Base-by-base conservation (phyloP, 2,888 invertebrate species). In the Drosophila koepferae region DNA sequence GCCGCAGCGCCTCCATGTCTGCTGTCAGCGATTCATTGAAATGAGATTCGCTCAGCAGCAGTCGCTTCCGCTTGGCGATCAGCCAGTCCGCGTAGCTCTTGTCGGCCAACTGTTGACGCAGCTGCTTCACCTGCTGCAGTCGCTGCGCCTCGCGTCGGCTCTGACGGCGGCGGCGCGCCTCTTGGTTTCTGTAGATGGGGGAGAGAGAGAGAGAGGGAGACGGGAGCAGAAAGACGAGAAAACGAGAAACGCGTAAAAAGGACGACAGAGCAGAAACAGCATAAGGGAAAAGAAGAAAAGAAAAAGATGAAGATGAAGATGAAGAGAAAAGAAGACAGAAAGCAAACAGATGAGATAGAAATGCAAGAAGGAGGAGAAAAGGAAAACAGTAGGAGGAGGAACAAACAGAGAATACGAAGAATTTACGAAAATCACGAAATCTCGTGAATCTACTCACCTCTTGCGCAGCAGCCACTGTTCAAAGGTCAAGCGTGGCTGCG, bases 401-500 rank as follows among this genome's bases (percentile, higher is more conserved):
- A 44, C 2, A 43, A 1, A 20, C 1, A 43, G 0, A 20, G 4
- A 3, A 2, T 4, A 44, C 2, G 18, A 4, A 41, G 9, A 9
- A 34, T 12, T 40, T 7, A n/a, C 5, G 20, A 20, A 23, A 23
- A 12, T 14, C 40, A 7, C 16, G 20, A 36, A 28, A 8, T 48
- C 14, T 12, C 6, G 2, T 16, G 4, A 9, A 3, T 3, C 38
- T 5, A 63, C 79, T 72, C 14, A 80, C 80, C 44, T 81, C 18
- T 80, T 80, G 16, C 31, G n/a, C 41, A 44, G 8, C 8, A 80
- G 56, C 81, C 80, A 80, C 54, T 75, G 48, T 5, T 81, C 78
- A 20, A 75, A 80, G 58, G 58, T 75, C 49, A 72, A 10, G n/a
- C 69, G 69, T 2, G 23, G 62, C 4, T 28, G 18, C 3, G 2